Conservation (phyloP, 2,113 vertebrate genomes). For the Odontophorus gujanensis region DNA sequence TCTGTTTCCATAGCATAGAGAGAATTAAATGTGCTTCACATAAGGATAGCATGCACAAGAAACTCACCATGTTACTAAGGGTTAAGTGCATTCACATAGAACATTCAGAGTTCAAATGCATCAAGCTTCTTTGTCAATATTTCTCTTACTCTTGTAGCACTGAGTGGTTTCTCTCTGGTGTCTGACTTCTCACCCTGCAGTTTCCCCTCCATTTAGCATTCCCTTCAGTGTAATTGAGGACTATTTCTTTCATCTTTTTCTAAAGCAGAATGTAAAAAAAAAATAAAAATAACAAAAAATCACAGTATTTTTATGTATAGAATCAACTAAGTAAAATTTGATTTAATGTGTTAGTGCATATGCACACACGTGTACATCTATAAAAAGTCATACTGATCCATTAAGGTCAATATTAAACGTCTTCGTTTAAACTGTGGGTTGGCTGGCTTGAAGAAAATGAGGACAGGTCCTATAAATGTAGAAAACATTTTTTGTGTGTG, state of each 20-base stretch:
- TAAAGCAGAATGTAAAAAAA: background rate
- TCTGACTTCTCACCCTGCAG: background rate
- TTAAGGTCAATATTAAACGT: background rate
- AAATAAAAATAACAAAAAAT: background rate
- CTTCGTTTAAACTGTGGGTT: background rate
- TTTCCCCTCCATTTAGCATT: conserved; percentile 39
- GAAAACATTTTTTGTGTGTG: background rate
- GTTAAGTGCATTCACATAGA: background rate
- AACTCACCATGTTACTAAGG: background rate
- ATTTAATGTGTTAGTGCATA: background rate
- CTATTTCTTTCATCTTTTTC: background rate
- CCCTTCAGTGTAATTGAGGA: background rate
- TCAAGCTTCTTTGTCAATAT: conserved; percentile 41
- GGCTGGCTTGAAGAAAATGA: background rate
- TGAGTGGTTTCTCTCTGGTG: conserved; percentile 25
- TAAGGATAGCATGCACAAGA: background rate
- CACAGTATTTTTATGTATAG: background rate
- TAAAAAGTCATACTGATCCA: background rate
- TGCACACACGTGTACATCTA: accelerated
- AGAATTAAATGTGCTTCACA: background rate
- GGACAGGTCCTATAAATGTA: background rate
- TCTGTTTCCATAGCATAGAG: background rate
- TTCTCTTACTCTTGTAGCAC: background rate
- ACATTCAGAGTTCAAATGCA: background rate
- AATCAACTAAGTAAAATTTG: background rate